Evolutionary conservation across 1,140 invertebrate species (phyloP).

Genomic region (Zaprionus capensis): DNA sequence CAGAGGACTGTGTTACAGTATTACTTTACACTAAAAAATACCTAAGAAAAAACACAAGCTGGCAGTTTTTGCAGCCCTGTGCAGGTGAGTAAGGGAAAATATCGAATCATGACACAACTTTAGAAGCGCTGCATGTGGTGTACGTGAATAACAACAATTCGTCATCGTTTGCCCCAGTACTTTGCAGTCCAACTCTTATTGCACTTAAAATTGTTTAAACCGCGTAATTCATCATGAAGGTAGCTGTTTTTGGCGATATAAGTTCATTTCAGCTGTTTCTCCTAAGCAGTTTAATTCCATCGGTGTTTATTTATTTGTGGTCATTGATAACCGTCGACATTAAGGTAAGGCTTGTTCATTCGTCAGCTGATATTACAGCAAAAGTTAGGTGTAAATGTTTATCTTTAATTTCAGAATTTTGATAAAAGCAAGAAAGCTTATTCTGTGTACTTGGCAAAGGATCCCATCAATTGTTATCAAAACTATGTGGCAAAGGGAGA

Average conservation of each 20-base stretch:
- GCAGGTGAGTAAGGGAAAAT: background rate
- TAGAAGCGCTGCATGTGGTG: conserved; percentile 39
- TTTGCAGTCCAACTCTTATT: background rate
- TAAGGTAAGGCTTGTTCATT: conserved; percentile 43
- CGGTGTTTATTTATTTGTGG: conserved; percentile 71
- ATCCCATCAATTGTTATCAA: conserved; percentile 79
- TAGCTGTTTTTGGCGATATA: conserved; percentile 62
- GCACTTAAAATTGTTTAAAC: background rate
- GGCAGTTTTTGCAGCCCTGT: background rate
- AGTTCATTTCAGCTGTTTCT: conserved; percentile 63
- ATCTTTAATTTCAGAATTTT: conserved; percentile 62
- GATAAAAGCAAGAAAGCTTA: conserved; percentile 56
- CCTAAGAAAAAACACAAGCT: background rate
- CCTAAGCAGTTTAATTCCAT: conserved; percentile 57
- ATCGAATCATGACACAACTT: background rate
- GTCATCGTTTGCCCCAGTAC: conserved; percentile 38
- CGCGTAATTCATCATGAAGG: conserved; percentile 54
- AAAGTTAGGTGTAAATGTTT: conserved; percentile 10
- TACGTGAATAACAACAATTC: conserved; percentile 55
- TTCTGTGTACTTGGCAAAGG: conserved; percentile 60
- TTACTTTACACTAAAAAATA: conserved; percentile 35
- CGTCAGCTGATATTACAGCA: conserved; percentile 8
- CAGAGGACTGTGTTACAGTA: conserved; percentile 19
- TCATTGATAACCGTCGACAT: conserved; percentile 70
- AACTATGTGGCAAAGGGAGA: conserved; percentile 55